These are phyloP conservation scores for Lasiurus cinereus DNA, from an alignment of 2,113 vertebrate genomes.

Conservation along the genomic window DNA sequence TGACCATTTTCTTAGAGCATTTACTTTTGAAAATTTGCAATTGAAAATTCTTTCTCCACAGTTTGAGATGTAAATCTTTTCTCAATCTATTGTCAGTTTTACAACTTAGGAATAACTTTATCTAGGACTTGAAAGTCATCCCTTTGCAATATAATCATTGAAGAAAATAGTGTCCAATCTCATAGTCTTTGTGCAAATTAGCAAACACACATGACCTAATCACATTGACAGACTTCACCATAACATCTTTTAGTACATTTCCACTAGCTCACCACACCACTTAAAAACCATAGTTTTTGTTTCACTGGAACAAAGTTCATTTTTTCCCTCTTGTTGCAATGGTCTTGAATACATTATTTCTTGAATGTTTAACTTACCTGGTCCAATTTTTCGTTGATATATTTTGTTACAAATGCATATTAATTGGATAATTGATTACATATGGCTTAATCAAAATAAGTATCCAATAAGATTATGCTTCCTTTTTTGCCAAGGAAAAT, in stretches of 20 bases:
- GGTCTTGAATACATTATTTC: background rate
- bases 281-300: background rate
- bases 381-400: background rate
- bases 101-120: background rate
- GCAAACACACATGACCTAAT: background rate
- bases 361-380: background rate
- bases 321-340: background rate
- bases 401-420: background rate
- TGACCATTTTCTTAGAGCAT: background rate
- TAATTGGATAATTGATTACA: background rate
- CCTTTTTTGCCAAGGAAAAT: background rate
- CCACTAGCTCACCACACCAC: background rate
- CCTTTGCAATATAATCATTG: background rate
- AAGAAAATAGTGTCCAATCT: background rate
- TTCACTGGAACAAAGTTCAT: background rate
- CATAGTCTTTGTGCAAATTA: background rate
- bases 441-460: background rate
- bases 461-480: background rate
- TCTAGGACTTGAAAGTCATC: background rate
- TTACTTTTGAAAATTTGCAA: background rate
- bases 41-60: background rate
- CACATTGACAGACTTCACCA: background rate
- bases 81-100: background rate
- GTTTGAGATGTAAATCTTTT: constrained; percentile 1
- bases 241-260: background rate